Base-by-base conservation (phyloP, 2,113 vertebrate species). In the Entomyzon cyanotis region DNA sequence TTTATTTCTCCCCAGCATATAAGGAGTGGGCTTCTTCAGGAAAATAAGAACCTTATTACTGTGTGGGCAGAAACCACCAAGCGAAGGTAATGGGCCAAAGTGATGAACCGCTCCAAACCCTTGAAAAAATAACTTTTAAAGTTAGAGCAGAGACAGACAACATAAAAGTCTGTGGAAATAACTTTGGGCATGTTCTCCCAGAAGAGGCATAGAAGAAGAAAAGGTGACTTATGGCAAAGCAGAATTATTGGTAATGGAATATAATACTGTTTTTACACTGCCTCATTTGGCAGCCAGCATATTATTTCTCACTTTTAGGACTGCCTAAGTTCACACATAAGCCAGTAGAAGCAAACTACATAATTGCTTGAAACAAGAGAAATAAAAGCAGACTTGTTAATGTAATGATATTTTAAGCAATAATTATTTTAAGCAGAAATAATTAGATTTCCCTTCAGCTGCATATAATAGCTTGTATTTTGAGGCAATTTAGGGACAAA, bases 391-490 rank as follows among this genome's bases (percentile, higher is more conserved):
- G 71, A 69, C 58, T 76, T 88, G 79, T 86, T 95, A 82, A 76
- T 10, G 11, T 84, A 83, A 69, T 83, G 47, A 41, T n/a, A 93
- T 84, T 91, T 93, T 82, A 95, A 87, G 55, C 67, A 92, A 77
- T 53, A 77, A 89, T 84, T 87, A 89, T 89, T 95, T 94, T 68
- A 91, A 84, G 67, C 31, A 90, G 94, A 88, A 96, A 91, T 79
- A 81, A 89, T 89, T 93, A 67, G 9, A 70, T 89, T 93, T 90
- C 62, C 65, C 78, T 87, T 96, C 53, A 62, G 47, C 85, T 87
- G 79, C 6, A 5, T 85, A 21, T 75, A 89, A 71, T 47, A 82
- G 31, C 41, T 60, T 76, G 15, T n/a, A 60, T 94, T 94, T 91
- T 79, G 71, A 79, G 71, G 31, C 63, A 79, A 79, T 69, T 77